These are phyloP conservation scores for zebrafish (Danio rerio) DNA, from an alignment of 2,113 vertebrate species.

Conservation along the genomic window GRCz12tu NC_133177.1:28562001-28562500, in stretches of 20 bases:
- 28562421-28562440: neutral
- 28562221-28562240: slow-evolving; percentile 13
- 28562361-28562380: neutral
- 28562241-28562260: slow-evolving; percentile 36
- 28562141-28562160: neutral
- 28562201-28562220: neutral
- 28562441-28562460: neutral
- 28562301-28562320: neutral
- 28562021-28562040: neutral
- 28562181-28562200: slow-evolving; percentile 20
- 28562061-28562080: neutral
- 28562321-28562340: neutral
- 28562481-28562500: neutral
- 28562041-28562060: neutral
- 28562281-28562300: neutral
- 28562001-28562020: neutral
- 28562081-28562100: neutral
- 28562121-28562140: neutral
- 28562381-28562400: neutral
- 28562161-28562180: neutral
- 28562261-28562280: slow-evolving; percentile 48
- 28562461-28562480: neutral
- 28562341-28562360: slow-evolving; percentile 4
- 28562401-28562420: neutral
- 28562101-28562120: neutral